Conservation (phyloP, 2,797 vertebrate species). For the Coregonus sp. region DNA sequence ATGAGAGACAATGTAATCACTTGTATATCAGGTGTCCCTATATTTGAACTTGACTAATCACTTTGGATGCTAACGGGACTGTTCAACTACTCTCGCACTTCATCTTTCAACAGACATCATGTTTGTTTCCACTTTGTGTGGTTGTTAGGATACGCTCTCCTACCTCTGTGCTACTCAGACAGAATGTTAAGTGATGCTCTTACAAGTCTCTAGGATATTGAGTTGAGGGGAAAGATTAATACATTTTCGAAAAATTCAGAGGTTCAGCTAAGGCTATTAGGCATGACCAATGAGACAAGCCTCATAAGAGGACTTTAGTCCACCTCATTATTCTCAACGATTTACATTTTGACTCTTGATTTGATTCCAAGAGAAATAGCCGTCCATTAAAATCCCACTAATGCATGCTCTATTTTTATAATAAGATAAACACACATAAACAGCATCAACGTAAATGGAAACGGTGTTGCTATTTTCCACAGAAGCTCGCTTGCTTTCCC, state of each 20-base stretch:
- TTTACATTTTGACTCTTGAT: conserved; percentile 3
- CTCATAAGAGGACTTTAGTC: conserved; percentile 9
- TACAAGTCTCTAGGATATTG: conserved; percentile 28
- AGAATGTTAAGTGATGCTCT: conserved; percentile 67
- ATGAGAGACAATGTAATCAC: not conserved
- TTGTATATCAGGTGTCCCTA: conserved; percentile 10
- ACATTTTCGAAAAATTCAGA: no score
- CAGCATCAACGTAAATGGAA: conserved; percentile 49
- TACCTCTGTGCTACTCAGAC: conserved; percentile 15
- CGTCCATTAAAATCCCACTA: conserved; percentile 17
- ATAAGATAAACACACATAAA: conserved; percentile 47
- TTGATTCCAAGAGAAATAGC: conserved; percentile 17
- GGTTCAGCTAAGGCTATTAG: not conserved
- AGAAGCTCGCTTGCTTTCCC: conserved; percentile 16
- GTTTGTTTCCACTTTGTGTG: conserved; percentile 52
- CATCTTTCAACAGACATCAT: conserved; percentile 11
- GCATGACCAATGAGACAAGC: not conserved
- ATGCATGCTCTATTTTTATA: conserved; percentile 17
- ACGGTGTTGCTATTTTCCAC: conserved; percentile 11
- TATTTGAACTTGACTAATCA: conserved; percentile 33
- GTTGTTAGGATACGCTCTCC: conserved; percentile 57
- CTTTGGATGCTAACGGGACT: not conserved
- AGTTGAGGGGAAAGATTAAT: no score
- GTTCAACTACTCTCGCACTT: no score
- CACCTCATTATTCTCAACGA: not conserved